phyloP scores from a whole-genome alignment of 2,888 invertebrate genomes.

The Heliothis peltigera region DNA sequence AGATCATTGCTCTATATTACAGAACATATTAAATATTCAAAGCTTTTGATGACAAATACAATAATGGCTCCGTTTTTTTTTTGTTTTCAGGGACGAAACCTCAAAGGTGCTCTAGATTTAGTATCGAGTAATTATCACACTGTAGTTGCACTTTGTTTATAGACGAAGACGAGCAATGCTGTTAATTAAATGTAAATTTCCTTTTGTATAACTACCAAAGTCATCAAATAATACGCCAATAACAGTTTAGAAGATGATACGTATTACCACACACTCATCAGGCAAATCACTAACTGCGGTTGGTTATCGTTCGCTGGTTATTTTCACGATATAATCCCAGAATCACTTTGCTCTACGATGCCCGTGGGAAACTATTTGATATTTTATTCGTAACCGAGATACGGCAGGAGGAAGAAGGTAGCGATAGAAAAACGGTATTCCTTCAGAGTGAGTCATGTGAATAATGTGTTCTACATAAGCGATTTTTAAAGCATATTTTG shows the following conservation, averaged over 20 bases:
- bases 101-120: no score
- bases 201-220: no score
- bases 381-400: slow-evolving; percentile 18
- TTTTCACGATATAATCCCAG: slow-evolving; percentile 9
- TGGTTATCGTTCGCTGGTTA: background rate
- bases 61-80: no score
- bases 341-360: slow-evolving; percentile 21
- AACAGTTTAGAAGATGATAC: background rate
- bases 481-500: background rate
- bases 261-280: background rate
- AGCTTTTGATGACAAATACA: no score
- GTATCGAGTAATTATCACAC: no score
- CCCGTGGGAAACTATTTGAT: slow-evolving; percentile 24
- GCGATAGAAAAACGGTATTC: background rate
- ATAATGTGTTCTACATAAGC: background rate
- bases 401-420: background rate
- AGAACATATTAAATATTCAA: no score
- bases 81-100: no score
- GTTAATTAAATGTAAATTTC: no score
- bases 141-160: no score
- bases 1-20: no score
- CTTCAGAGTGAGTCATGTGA: background rate
- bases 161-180: no score
- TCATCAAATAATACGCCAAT: background rate
- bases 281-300: slow-evolving; percentile 1